phyloP scores from a whole-genome alignment of 1,140 invertebrate species.

The Atta cephalotes region DNA sequence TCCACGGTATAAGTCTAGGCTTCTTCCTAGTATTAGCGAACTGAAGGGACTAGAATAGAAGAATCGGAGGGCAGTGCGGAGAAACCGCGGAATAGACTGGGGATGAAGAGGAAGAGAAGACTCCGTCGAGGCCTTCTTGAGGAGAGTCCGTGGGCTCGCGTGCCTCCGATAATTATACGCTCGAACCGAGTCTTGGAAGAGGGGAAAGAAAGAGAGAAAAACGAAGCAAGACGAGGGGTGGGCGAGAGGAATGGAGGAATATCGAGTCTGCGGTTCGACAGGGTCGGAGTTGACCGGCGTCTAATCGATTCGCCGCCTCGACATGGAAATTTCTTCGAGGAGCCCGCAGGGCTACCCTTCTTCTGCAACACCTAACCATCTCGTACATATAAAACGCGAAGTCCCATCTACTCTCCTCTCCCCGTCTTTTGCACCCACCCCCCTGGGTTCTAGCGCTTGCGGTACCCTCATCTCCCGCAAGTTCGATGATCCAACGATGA shows the following conservation, averaged over 20 bases:
- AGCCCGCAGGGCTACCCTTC: conserved; percentile 73
- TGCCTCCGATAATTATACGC: conserved; percentile 85
- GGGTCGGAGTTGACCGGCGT: conserved; percentile 84
- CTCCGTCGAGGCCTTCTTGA: conserved; percentile 67
- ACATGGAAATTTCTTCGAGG: conserved; percentile 82
- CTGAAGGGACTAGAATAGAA: conserved; percentile 40
- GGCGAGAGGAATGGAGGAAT: conserved; percentile 63
- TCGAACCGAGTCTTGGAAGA: conserved; percentile 75
- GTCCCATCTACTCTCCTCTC: neutral
- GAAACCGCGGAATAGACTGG: conserved; percentile 38
- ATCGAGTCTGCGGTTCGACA: conserved; percentile 83
- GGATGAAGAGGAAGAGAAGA: conserved; percentile 64
- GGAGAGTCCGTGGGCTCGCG: conserved; percentile 82
- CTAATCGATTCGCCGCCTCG: conserved; percentile 84
- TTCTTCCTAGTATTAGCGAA: conserved; percentile 81
- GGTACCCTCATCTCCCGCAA: neutral
- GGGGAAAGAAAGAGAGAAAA: conserved; percentile 50
- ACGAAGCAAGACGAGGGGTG: neutral
- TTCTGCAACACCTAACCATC: conserved; percentile 71
- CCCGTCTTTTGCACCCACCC: neutral
- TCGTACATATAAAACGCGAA: conserved; percentile 44
- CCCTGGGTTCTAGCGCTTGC: neutral
- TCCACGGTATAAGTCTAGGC: conserved; percentile 76
- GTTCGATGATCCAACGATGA: conserved; percentile 63
- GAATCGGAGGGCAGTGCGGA: conserved; percentile 23